Conservation (phyloP, 2,888 invertebrate species). For the Cecidostiba fungosa region DNA sequence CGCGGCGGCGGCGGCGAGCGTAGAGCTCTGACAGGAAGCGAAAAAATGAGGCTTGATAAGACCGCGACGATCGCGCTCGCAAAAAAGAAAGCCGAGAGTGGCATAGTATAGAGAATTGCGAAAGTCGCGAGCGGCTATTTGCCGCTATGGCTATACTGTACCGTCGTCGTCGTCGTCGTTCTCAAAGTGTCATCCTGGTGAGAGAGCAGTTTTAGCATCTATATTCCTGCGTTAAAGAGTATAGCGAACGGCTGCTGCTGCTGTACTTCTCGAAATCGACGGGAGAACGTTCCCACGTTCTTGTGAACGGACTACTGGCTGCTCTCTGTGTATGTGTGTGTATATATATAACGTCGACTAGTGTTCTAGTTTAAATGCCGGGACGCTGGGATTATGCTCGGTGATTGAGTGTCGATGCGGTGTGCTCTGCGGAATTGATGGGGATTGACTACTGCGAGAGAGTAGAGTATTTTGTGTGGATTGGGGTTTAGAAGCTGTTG, state of each 20-base stretch:
- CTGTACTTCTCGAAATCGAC: slow-evolving; percentile 15
- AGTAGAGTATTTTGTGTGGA: not conserved
- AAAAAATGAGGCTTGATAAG: slow-evolving; percentile 64
- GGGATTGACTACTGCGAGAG: not conserved
- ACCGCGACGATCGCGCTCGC: slow-evolving; percentile 46
- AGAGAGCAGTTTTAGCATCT: slow-evolving; percentile 29
- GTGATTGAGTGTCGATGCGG: slow-evolving; percentile 15
- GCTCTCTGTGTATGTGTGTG: not conserved
- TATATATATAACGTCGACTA: not conserved
- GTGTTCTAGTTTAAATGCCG: not conserved
- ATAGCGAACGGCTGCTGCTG: not conserved
- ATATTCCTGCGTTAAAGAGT: slow-evolving; percentile 15
- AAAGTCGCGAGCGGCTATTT: slow-evolving; percentile 36
- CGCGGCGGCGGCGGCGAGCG: not conserved
- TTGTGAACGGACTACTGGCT: not conserved
- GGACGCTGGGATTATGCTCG: slow-evolving; percentile 34
- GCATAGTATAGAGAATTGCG: slow-evolving; percentile 46
- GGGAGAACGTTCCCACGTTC: slow-evolving; percentile 46
- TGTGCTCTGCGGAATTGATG: not conserved
- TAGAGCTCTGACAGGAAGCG: slow-evolving; percentile 57
- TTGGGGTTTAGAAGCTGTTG: not conserved
- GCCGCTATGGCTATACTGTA: slow-evolving; percentile 62
- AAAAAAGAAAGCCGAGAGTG: slow-evolving; percentile 52
- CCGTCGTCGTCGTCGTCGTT: slow-evolving; percentile 59
- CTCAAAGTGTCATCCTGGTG: slow-evolving; percentile 28